Base-by-base conservation (phyloP, 2,797 vertebrate genomes). In the Setipinna tenuifilis region DNA sequence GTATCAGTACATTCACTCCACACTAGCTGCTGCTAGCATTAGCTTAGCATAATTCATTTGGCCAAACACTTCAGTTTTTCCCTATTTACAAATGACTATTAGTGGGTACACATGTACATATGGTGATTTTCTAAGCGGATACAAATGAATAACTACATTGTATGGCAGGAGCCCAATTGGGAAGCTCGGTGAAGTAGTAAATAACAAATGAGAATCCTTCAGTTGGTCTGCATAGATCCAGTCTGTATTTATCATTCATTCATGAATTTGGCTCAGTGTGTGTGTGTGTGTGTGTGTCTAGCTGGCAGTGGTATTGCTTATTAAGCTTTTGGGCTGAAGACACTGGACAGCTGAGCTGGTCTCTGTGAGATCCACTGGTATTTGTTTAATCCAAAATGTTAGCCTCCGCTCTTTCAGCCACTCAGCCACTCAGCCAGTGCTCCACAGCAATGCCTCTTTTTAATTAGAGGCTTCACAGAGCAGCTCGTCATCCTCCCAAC, bases 341-440 rank as follows among this genome's bases (percentile, higher is more conserved):
- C 35, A 9, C 31, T 78, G 19, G 71, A 78, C 71, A 78, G 71
- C 71, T 78, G 71, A 44, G 19, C 31, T 41, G 71, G 71, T 2
- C 35, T 1, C 35, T 44, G 71, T 31, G 31, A 78, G 31, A 78
- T 78, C 71, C 35, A 44, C 71, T 78, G 71, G 71, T 78, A 78
- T 78, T 78, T 78, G 35, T 44, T 41, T 44, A 21, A 44, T 44
- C 35, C 35, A 78, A 78, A 78, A 78, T 19, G 41, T 78, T 21
- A 78, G 71, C 71, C 17, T 54, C 35, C 41, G 35, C 44, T 78
- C 31, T 44, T 21, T 75, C 68, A 19, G 68, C 16, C 46, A 48
- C 46, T 54, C 50, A 54, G 50, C 9, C 35, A 41, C 35, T 41
- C 14, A 3, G 28, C 17, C 19, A 78, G 35, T 78, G 35, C 7